Conservation (phyloP, 2,113 vertebrate genomes). For the Donacobius atricapilla region DNA sequence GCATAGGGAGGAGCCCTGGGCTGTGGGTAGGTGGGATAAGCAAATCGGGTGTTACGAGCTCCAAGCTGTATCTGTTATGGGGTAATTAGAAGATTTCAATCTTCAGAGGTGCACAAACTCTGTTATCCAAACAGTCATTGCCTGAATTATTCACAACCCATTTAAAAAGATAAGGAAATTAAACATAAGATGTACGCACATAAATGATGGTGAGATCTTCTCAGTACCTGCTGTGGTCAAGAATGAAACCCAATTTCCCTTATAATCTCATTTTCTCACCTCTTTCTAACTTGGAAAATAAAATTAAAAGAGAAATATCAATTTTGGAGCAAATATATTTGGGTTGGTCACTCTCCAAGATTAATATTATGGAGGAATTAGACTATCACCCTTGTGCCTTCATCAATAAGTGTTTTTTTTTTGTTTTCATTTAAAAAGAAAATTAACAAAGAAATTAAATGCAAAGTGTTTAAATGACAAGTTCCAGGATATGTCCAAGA, state of each 20-base stretch:
- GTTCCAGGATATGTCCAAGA: neutral
- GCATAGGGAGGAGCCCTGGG: neutral
- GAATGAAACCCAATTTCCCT: neutral
- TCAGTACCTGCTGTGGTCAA: neutral
- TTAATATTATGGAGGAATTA: neutral
- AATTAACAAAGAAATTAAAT: neutral
- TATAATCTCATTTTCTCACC: neutral
- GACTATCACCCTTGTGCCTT: neutral
- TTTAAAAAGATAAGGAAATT: constrained; percentile 11
- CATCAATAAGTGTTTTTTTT: neutral
- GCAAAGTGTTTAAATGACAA: neutral
- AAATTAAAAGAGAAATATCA: neutral
- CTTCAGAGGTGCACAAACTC: neutral
- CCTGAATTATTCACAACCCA: constrained; percentile 8
- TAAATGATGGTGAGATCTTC: neutral
- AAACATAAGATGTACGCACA: neutral
- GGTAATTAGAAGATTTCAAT: constrained; percentile 4
- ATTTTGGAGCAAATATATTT: neutral
- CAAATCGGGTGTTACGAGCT: neutral
- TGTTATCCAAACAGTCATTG: neutral
- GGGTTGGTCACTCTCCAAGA: neutral
- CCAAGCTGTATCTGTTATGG: neutral
- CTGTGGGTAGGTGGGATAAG: neutral
- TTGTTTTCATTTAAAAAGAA: neutral
- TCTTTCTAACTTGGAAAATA: neutral